These are phyloP conservation scores for Gibbula magus DNA, from an alignment of 2,888 invertebrate species.

Conservation along the genomic window DNA sequence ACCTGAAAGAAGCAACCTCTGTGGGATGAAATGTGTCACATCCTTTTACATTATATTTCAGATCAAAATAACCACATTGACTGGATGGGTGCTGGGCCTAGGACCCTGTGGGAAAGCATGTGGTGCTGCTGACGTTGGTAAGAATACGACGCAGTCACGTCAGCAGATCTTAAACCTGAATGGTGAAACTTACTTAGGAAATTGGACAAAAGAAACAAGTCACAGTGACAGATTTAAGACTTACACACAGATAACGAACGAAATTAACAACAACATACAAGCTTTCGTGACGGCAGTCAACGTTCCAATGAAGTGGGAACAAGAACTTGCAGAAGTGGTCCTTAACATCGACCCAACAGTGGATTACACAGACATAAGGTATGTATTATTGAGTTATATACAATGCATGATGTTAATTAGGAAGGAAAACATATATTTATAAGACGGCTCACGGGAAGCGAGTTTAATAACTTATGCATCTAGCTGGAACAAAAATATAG, in stretches of 20 bases:
- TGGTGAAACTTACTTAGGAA: neutral
- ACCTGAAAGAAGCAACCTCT: too few species aligned
- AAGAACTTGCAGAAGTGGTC: neutral
- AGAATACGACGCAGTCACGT: neutral
- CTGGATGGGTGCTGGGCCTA: neutral
- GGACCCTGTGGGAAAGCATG: neutral
- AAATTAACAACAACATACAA: neutral
- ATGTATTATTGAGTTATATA: too few species aligned
- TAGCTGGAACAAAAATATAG: too few species aligned
- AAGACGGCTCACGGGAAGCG: too few species aligned
- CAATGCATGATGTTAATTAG: too few species aligned
- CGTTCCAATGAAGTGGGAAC: neutral
- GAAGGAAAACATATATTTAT: too few species aligned
- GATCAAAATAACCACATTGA: neutral
- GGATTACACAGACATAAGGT: too few species aligned
- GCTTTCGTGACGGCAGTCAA: neutral
- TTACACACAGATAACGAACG: neutral
- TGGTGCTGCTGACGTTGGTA: neutral
- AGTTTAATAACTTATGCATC: too few species aligned
- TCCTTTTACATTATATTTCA: too few species aligned
- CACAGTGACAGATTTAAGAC: neutral
- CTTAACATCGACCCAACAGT: neutral
- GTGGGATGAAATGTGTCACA: too few species aligned
- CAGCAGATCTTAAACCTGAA: neutral
- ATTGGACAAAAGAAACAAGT: neutral